A percentile compares a stretch with the other conserved stretches of the same genome.
Conservation (phyloP, 2,797 vertebrate species). For the Staurois parvus region DNA sequence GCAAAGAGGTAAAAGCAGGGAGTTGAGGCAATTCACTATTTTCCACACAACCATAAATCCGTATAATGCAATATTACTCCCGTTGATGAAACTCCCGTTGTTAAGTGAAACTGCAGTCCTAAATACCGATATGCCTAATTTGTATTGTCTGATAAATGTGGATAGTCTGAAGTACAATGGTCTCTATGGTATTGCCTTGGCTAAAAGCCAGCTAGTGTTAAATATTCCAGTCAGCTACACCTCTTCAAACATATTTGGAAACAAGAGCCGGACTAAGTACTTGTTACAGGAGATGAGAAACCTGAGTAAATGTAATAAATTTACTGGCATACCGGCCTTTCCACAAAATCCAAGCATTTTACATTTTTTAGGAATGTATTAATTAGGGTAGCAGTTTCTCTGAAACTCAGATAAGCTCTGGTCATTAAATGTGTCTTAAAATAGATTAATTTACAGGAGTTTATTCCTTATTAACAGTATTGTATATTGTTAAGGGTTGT, state of each 20-base stretch:
- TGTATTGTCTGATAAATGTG: slow-evolving; percentile 4
- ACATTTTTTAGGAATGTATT: slow-evolving; percentile 40
- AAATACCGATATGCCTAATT: slow-evolving; percentile 4
- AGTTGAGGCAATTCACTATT: too few species aligned
- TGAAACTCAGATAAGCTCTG: slow-evolving; percentile 29
- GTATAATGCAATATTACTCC: too few species aligned
- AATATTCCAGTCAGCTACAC: slow-evolving; percentile 62
- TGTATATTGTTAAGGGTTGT: not conserved
- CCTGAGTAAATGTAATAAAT: slow-evolving; percentile 57
- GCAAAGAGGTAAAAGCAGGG: too few species aligned
- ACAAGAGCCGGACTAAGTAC: slow-evolving; percentile 55
- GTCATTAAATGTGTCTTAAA: slow-evolving; percentile 27
- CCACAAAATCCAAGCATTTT: slow-evolving; percentile 34
- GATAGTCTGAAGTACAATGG: slow-evolving; percentile 33
- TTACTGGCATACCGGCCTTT: slow-evolving; percentile 44
- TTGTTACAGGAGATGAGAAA: slow-evolving; percentile 58
- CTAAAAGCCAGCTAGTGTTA: slow-evolving; percentile 47
- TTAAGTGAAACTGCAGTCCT: slow-evolving; percentile 6
- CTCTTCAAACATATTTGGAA: slow-evolving; percentile 61
- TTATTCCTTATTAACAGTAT: not conserved
- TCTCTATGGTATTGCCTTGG: slow-evolving; percentile 39
- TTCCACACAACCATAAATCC: too few species aligned
- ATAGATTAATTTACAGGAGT: not conserved
- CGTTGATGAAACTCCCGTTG: not conserved
- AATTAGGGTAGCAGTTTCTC: slow-evolving; percentile 48